Base-by-base conservation (phyloP, 2,113 vertebrate species). In the Chaetops frenatus region DNA sequence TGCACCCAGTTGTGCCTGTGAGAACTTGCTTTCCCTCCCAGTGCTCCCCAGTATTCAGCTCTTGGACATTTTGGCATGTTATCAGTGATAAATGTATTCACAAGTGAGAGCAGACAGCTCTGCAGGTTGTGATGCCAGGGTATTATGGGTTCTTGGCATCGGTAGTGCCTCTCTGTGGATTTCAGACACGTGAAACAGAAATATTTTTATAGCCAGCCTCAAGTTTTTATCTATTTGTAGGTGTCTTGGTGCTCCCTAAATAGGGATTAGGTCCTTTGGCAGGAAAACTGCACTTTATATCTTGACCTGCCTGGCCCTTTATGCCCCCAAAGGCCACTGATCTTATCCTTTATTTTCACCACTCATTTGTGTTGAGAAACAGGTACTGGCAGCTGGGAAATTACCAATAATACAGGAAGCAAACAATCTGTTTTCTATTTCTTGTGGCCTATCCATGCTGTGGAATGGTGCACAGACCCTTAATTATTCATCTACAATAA, bases 41-140 rank as follows among this genome's bases (percentile, higher is more conserved):
- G 70, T 12, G 11, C 57, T 82, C 18, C 3, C 40, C 8, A 5
- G 51, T 4, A 1, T 74, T 74, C 86, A 74, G 11, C 38, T 86
- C 47, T 58, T 81, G 87, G 57, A 71, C 24, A 25, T 84, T 87
- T 71, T 91, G 96, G 78, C 61, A 28, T 45, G 1, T 71, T 58
- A 54, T 62, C 42, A 33, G 69, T 66, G 89, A 89, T 66, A 58
- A 91, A 92, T 89, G 28, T 42, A 45, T 84, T 89, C 83, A 62
- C 27, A 66, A 91, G 72, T n/a, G 92, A 84, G 72, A 86, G 69
- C 81, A 92, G 77, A 80, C 89, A 96, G 86, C 54, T 54, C 58
- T 81, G 67, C 89, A 73, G 58, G 64, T 82, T 73, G 15, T 22
- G 60, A 20, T 94, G 86, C 60, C 86, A 88, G 81, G 47, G 60